These are phyloP conservation scores for Camponotus pennsylvanicus DNA, from an alignment of 1,140 invertebrate genomes.

Conservation along the genomic window DNA sequence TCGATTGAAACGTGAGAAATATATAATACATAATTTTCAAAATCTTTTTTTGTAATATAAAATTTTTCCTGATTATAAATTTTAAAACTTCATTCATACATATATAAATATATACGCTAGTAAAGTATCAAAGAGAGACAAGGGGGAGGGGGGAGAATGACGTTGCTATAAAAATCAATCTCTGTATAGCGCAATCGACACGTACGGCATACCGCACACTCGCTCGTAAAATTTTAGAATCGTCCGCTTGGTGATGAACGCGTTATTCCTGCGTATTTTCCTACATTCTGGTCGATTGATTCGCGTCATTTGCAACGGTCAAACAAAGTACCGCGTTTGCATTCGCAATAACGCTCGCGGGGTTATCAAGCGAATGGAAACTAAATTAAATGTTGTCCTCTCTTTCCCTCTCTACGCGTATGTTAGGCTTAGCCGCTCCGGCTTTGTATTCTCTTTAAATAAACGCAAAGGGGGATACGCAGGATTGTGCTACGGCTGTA, in stretches of 20 bases:
- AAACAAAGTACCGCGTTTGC: slow-evolving; percentile 30
- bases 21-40: too few species aligned
- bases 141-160: neutral
- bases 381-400: slow-evolving; percentile 45
- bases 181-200: neutral
- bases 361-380: slow-evolving; percentile 12
- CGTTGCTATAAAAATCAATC: neutral
- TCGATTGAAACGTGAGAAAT: neutral
- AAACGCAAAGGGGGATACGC: neutral
- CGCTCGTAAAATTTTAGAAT: neutral
- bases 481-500: neutral
- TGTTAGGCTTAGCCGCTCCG: neutral
- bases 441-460: neutral
- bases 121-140: neutral
- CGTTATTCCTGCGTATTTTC: slow-evolving; percentile 1
- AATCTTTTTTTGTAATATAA: neutral
- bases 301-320: neutral
- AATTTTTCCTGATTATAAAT: neutral
- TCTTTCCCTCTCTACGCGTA: neutral
- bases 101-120: neutral
- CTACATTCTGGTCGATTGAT: slow-evolving; percentile 27
- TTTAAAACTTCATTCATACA: neutral
- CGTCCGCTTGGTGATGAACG: neutral
- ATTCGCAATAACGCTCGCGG: neutral
- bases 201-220: neutral